Evolutionary conservation across 2,888 invertebrate genomes (phyloP).

Genomic region (Thalpophila matura): DNA sequence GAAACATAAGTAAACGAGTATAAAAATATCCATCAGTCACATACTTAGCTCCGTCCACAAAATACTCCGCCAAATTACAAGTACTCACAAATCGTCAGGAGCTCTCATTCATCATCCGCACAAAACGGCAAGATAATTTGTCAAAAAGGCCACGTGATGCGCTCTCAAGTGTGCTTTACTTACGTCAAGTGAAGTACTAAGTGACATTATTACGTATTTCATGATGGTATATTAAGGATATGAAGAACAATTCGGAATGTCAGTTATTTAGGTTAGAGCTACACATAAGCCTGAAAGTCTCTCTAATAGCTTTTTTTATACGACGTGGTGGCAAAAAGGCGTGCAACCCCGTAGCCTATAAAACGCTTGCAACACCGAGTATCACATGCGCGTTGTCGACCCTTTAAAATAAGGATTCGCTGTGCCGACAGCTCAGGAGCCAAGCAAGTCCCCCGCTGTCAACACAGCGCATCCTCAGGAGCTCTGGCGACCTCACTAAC

Average conservation of each 20-base stretch:
- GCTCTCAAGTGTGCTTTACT: constrained; percentile 42
- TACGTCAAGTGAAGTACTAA: constrained; percentile 43
- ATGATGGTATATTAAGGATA: constrained; percentile 6
- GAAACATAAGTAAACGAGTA: background rate
- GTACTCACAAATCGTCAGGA: constrained; percentile 39
- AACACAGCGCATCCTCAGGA: too few relatives aligned
- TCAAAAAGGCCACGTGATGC: constrained; percentile 56
- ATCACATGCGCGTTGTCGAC: too few relatives aligned
- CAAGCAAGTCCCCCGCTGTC: too few relatives aligned
- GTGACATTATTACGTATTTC: constrained; percentile 37
- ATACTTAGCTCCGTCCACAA: constrained; percentile 26
- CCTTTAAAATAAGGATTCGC: too few relatives aligned
- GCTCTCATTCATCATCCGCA: constrained; percentile 39
- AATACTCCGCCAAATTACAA: constrained; percentile 22
- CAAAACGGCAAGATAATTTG: constrained; percentile 59
- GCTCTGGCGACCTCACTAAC: too few relatives aligned
- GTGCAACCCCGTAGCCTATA: too few relatives aligned
- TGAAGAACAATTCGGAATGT: background rate
- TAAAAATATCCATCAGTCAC: constrained; percentile 21
- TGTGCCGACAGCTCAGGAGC: too few relatives aligned
- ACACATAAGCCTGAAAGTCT: too few relatives aligned
- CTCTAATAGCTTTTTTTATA: too few relatives aligned
- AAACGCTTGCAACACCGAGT: too few relatives aligned
- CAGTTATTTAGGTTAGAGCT: background rate
- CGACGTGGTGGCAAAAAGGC: too few relatives aligned